A percentile compares a stretch with the other conserved stretches of the same genome.
phyloP scores from a whole-genome alignment of 92 coral and sea anemone species.

The Heliopora coerulea region DNA sequence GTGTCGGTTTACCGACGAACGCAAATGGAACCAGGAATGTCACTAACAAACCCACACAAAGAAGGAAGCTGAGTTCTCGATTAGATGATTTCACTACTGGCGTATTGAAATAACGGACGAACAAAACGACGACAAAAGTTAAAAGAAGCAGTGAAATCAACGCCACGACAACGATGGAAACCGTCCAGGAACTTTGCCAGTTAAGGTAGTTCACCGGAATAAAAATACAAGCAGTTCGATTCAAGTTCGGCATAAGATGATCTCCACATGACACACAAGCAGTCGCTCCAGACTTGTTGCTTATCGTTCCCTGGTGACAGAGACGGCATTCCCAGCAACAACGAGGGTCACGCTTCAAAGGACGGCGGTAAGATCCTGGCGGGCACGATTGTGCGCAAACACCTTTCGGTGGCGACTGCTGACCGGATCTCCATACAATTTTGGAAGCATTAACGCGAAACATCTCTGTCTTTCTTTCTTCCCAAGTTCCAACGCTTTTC shows the following conservation, averaged over 20 bases:
- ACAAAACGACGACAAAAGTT: conserved; percentile 45
- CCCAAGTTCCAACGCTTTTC: conserved; percentile 22
- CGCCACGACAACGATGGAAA: conserved; percentile 50
- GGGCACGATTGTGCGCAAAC: conserved; percentile 16
- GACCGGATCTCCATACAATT: conserved; percentile 33
- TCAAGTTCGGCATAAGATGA: conserved; percentile 46
- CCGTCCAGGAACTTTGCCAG: conserved; percentile 64
- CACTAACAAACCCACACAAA: conserved; percentile 53
- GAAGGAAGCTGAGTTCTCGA: conserved; percentile 69
- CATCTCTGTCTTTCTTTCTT: background rate
- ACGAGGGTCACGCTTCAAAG: conserved; percentile 4
- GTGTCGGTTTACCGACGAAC: conserved; percentile 65
- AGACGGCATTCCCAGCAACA: conserved; percentile 79
- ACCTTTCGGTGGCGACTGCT: conserved; percentile 29
- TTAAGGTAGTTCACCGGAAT: conserved; percentile 61
- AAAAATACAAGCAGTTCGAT: conserved; percentile 57
- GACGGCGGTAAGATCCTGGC: background rate
- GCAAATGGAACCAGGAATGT: conserved; percentile 73
- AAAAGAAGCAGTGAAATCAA: conserved; percentile 38
- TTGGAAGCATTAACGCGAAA: conserved; percentile 8
- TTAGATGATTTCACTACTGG: conserved; percentile 79
- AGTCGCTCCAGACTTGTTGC: conserved; percentile 57
- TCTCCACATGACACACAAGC: conserved; percentile 54
- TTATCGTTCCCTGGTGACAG: conserved; percentile 56
- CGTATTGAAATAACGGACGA: conserved; percentile 59